A percentile compares a stretch with the other conserved stretches of the same genome.
Conservation (phyloP, 2,888 invertebrate genomes). For the Drosophila trichaetosa region DNA sequence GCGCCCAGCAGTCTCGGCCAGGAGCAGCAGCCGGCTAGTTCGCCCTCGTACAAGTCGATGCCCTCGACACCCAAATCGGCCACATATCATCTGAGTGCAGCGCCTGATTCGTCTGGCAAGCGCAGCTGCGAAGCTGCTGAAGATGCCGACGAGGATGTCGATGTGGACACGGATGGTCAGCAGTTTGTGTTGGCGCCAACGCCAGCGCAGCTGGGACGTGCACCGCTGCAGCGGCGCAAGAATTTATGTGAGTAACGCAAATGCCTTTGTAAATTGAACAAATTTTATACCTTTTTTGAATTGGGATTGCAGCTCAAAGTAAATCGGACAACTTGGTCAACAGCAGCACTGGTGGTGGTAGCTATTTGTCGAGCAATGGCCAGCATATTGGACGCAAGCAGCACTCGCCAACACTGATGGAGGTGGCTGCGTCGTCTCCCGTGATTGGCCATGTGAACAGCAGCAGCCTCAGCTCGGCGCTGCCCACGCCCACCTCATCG, state of each 20-base stretch:
- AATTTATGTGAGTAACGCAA: constrained; percentile 88
- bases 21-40: constrained; percentile 74
- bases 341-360: constrained; percentile 15
- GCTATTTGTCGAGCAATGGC: constrained; percentile 55
- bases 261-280: neutral
- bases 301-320: constrained; percentile 62
- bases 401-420: constrained; percentile 65
- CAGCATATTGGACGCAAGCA: constrained; percentile 71
- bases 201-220: constrained; percentile 96
- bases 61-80: constrained; percentile 85
- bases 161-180: constrained; percentile 79
- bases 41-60: constrained; percentile 83
- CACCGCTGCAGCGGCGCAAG: constrained; percentile 94
- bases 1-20: constrained; percentile 58
- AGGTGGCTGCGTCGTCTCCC: constrained; percentile 81
- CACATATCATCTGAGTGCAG: constrained; percentile 69
- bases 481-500: constrained; percentile 84
- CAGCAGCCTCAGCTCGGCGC: constrained; percentile 81
- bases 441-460: constrained; percentile 84
- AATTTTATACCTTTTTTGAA: neutral
- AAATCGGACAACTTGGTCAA: constrained; percentile 63
- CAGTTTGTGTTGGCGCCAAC: constrained; percentile 95
- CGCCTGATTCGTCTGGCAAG: constrained; percentile 67
- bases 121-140: constrained; percentile 50
- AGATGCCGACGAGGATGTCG: constrained; percentile 70